Percentiles rank a stretch among this genome's conserved stretches.
These are phyloP conservation scores for Agrypnia vestita DNA, from an alignment of 1,140 invertebrate species.

Conservation along the genomic window DNA sequence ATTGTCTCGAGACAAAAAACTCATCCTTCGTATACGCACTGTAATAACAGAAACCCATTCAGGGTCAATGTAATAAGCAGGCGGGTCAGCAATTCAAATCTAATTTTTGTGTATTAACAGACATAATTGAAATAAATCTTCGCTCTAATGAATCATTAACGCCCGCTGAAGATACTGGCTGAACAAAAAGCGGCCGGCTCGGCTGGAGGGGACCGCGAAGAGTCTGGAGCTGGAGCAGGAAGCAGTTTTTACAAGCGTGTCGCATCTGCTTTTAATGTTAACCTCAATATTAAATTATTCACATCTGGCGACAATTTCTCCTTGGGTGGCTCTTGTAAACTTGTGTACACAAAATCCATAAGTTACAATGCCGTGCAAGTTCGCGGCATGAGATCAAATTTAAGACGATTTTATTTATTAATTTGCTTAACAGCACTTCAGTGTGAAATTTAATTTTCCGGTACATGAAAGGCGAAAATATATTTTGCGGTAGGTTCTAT, in stretches of 20 bases:
- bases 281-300: conserved; percentile 57
- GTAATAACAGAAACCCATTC: too few species aligned
- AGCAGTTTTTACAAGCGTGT: conserved; percentile 51
- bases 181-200: conserved; percentile 13
- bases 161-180: conserved; percentile 4
- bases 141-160: conserved; percentile 10
- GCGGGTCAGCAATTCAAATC: too few species aligned
- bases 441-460: too few species aligned
- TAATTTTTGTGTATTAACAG: too few species aligned
- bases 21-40: too few species aligned
- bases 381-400: background rate
- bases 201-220: conserved; percentile 26
- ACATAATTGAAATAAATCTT: too few species aligned
- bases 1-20: too few species aligned
- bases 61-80: too few species aligned
- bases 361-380: background rate
- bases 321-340: conserved; percentile 26
- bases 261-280: conserved; percentile 57
- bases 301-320: conserved; percentile 55
- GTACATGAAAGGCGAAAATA: too few species aligned
- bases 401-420: background rate
- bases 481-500: too few species aligned
- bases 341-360: conserved; percentile 1
- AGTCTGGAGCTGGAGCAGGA: conserved; percentile 24
- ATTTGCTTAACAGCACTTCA: too few species aligned